These are phyloP conservation scores for Erpobdella octoculata DNA, from an alignment of 2,888 invertebrate species.

Conservation along the genomic window DNA sequence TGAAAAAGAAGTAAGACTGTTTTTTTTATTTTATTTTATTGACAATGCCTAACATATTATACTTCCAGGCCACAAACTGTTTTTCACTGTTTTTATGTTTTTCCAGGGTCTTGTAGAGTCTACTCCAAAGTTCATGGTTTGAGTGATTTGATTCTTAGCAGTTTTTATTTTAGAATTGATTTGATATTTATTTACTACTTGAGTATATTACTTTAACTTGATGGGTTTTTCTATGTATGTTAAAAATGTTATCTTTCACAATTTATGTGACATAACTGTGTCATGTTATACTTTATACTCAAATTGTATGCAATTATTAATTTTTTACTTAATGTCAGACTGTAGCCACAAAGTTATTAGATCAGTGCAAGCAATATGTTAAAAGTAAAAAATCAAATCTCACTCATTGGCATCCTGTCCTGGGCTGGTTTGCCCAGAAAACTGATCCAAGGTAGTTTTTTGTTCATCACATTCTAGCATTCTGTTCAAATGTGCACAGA, in stretches of 20 bases:
- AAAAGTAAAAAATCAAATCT: constrained; percentile 76
- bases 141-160: background rate
- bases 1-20: constrained; percentile 47
- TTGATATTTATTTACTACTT: too few relatives aligned
- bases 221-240: background rate
- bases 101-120: constrained; percentile 13
- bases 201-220: too few relatives aligned
- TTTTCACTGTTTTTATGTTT: too few relatives aligned
- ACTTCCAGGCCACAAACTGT: too few relatives aligned
- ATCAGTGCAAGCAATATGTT: constrained; percentile 85
- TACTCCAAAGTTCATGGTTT: constrained; percentile 11
- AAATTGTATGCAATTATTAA: too few relatives aligned
- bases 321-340: constrained; percentile 56
- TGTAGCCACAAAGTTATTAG: constrained; percentile 74
- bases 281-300: too few relatives aligned
- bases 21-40: background rate
- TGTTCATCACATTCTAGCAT: too few relatives aligned
- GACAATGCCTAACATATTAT: background rate
- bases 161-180: too few relatives aligned
- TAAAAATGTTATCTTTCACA: background rate
- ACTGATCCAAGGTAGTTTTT: constrained; percentile 47
- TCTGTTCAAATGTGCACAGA: too few relatives aligned
- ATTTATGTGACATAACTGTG: too few relatives aligned
- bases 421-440: constrained; percentile 75
- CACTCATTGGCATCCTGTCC: constrained; percentile 92